Base-by-base conservation (phyloP, 2,888 invertebrate species). In the Galerucella nymphaeae region DNA sequence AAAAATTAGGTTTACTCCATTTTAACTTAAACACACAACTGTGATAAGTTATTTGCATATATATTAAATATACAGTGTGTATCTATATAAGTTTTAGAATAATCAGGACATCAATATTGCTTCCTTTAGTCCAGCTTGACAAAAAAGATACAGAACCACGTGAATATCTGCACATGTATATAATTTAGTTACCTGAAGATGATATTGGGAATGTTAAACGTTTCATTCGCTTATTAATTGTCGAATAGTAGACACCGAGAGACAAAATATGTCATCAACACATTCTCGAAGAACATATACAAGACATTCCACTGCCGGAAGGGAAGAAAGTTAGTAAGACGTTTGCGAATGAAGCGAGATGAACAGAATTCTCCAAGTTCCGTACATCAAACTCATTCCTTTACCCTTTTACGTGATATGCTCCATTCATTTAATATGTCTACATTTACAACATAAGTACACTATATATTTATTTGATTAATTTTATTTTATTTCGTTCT, bases 261-360 rank as follows among this genome's bases (percentile, higher is more conserved):
- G 83, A 84, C 83, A 85, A 84, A 53, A 84, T 85, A 85, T 85
- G 85, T 83, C 84, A 85, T 85, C 84, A 84, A 81, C 84, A 83
- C 84, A 85, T 85, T 86, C 85, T 82, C 82, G 70, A 79, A 76
- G 80, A 81, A 84, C 79, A 82, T 82, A 82, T 80, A 81, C 82
- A 81, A 82, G 82, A 83, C 83, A 85, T 85, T 84, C 84, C 83
- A 74, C 70, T 68, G 79, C 77, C 75, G 75, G 79, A 78, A 81
- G 82, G 80, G 81, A 81, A 78, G 80, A 79, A 64, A 69, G 72
- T 71, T 82, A 84, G 82, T 82, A 85, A 85, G 85, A 85, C 85
- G 84, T 85, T 85, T 84, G 83, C 83, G 80, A 82, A 79, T 80
- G 84, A 85, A 84, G 82, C 80, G 79, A 81, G 83, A 84, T 82